phyloP scores from a whole-genome alignment of 1,140 invertebrate species.

The Notospermus geniculatus region DNA sequence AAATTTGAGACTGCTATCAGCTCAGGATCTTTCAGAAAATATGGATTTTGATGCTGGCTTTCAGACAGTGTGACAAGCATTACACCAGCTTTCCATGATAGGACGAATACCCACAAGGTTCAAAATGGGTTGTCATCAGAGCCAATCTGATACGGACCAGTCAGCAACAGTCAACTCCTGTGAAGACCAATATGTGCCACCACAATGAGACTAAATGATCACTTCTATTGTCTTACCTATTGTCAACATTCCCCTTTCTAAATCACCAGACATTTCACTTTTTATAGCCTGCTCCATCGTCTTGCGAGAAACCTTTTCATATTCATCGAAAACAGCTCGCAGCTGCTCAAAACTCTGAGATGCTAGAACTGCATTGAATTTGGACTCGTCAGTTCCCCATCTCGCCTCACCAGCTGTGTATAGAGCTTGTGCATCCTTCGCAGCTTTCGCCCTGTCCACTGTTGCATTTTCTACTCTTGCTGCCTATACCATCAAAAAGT shows the following conservation, averaged over 20 bases:
- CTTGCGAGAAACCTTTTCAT: conserved; percentile 36
- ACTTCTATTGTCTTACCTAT: conserved; percentile 43
- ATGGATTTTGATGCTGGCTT: no score
- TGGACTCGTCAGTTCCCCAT: conserved; percentile 60
- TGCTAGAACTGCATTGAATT: conserved; percentile 48
- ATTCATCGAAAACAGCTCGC: conserved; percentile 52
- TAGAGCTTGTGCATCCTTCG: conserved; percentile 44
- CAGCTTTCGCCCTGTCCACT: conserved; percentile 42
- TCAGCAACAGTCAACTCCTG: no score
- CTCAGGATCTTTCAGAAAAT: no score
- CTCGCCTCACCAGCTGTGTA: conserved; percentile 57
- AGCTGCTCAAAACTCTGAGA: conserved; percentile 51
- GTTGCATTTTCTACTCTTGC: no score
- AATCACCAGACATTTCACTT: conserved; percentile 56
- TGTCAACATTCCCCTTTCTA: conserved; percentile 47
- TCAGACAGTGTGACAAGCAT: no score
- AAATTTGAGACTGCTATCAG: no score
- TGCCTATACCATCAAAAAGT: no score
- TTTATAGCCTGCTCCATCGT: conserved; percentile 50
- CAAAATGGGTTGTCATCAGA: no score
- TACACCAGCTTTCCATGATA: no score
- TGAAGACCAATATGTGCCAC: neutral
- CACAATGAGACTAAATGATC: neutral
- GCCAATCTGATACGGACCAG: no score
- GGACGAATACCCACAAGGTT: no score